A percentile compares a stretch with the other conserved stretches of the same genome.
phyloP scores from a whole-genome alignment of 2,113 vertebrate genomes.

The Pterophyllum scalare region DNA sequence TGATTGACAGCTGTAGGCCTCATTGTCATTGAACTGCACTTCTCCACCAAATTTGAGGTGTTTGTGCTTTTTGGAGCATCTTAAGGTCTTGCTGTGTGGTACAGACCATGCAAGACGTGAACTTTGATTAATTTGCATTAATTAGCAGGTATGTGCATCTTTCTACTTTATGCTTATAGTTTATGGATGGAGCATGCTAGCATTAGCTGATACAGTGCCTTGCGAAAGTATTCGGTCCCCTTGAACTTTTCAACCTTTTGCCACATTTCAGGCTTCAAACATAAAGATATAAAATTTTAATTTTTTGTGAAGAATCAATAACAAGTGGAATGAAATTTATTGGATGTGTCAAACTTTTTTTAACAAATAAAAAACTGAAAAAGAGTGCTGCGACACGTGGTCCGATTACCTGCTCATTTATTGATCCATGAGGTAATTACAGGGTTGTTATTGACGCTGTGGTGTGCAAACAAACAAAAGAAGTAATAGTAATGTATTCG shows the following conservation, averaged over 20 bases:
- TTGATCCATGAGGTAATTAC: background rate
- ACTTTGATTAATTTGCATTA: background rate
- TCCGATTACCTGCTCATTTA: background rate
- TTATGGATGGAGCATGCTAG: background rate
- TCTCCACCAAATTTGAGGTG: background rate
- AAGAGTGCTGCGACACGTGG: too few species aligned
- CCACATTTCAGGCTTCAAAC: too few species aligned
- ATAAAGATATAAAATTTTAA: too few species aligned
- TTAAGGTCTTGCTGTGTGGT: background rate
- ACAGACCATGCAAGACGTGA: rapidly evolving
- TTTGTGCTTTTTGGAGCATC: background rate
- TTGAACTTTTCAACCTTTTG: too few species aligned
- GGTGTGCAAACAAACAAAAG: background rate
- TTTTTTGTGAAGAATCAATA: too few species aligned
- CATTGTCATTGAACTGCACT: background rate
- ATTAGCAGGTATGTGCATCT: background rate
- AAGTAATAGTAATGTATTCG: background rate
- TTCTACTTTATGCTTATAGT: background rate
- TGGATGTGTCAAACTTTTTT: too few species aligned
- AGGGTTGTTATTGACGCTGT: background rate
- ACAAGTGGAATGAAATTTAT: too few species aligned
- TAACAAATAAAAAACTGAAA: too few species aligned
- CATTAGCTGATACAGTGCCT: background rate
- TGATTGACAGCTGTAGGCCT: background rate
- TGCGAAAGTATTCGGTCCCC: too few species aligned